Percentiles rank a stretch among this genome's conserved stretches.
Conservation (phyloP, 2,113 vertebrate genomes). For the Ptilonorhynchus violaceus region DNA sequence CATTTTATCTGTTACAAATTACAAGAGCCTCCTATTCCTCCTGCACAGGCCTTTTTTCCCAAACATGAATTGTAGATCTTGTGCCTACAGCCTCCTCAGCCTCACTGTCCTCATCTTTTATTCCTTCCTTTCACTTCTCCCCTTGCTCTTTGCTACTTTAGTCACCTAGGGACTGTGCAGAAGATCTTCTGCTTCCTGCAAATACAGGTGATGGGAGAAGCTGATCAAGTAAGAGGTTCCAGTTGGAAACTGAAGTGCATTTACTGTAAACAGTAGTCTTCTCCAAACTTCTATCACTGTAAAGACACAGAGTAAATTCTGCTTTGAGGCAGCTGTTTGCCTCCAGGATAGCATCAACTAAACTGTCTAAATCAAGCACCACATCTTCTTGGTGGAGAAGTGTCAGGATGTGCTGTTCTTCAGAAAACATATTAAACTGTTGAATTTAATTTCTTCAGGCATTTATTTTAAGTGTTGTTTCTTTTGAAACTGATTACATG, state of each 20-base stretch:
- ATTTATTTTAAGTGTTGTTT: not conserved
- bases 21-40: not conserved
- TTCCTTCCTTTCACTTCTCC: not conserved
- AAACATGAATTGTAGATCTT: not conserved
- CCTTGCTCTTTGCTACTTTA: not conserved
- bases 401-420: not conserved
- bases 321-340: not conserved
- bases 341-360: not conserved
- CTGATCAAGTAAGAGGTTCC: not conserved
- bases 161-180: not conserved
- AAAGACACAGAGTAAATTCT: not conserved
- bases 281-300: not conserved
- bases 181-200: not conserved
- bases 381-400: not conserved
- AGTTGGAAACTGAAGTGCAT: not conserved
- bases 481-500: not conserved
- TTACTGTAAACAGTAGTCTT: not conserved
- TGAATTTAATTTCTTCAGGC: not conserved
- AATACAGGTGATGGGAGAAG: not conserved
- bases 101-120: not conserved
- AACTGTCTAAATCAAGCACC: not conserved
- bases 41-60: not conserved
- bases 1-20: not conserved
- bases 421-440: not conserved
- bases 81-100: not conserved